These are phyloP conservation scores for Chrysogorgia sp. DNA, from an alignment of 92 coral and sea anemone genomes.

Conservation along the genomic window DNA sequence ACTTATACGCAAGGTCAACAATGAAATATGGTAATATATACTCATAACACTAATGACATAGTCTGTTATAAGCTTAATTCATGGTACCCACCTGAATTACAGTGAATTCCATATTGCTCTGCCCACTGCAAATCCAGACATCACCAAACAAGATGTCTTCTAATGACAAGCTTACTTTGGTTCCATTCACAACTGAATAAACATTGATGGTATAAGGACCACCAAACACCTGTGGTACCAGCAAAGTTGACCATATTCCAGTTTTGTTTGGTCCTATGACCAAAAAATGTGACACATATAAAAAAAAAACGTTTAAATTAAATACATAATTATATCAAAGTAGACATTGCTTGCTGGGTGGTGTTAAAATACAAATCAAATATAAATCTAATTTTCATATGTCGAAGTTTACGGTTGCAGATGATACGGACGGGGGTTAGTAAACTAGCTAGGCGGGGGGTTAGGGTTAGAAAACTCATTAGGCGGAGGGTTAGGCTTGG, in stretches of 20 bases:
- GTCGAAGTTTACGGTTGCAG: too few relatives aligned
- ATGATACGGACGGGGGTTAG: too few relatives aligned
- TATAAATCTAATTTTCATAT: background rate
- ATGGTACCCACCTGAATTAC: conserved; percentile 74
- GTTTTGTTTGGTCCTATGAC: conserved; percentile 48
- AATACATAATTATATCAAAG: too few relatives aligned
- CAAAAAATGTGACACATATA: background rate
- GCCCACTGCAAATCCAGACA: conserved; percentile 99
- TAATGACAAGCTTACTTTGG: conserved; percentile 44
- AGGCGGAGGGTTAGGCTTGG: too few relatives aligned
- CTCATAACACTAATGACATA: too few relatives aligned
- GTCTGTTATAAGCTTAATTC: background rate
- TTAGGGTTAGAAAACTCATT: too few relatives aligned
- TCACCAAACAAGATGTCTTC: conserved; percentile 92
- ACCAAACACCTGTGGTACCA: conserved; percentile 71
- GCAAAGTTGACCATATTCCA: conserved; percentile 79
- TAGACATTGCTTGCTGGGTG: too few relatives aligned
- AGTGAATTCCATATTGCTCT: conserved; percentile 94
- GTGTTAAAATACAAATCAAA: too few relatives aligned
- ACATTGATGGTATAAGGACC: conserved; percentile 82
- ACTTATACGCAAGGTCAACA: too few relatives aligned
- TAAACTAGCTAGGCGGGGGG: too few relatives aligned
- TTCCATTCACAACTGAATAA: conserved; percentile 66
- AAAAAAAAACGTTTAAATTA: too few relatives aligned
- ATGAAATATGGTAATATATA: too few relatives aligned